A percentile compares a stretch with the other conserved stretches of the same genome.
Conservation (phyloP, 2,113 vertebrate genomes). For the Sciurus niger region DNA sequence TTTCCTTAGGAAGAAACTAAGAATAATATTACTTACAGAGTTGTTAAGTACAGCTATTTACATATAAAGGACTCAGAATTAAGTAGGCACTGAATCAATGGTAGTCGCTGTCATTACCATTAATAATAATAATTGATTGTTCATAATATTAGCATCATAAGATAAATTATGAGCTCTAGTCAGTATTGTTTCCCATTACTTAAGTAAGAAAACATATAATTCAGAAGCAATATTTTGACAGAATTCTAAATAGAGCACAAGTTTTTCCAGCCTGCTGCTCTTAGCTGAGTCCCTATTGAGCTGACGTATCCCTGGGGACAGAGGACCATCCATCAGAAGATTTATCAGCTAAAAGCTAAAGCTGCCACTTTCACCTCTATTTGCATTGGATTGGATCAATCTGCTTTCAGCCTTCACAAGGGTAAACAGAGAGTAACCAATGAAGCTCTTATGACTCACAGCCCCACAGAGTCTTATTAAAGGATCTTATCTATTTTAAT, state of each 20-base stretch:
- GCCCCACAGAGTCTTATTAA: constrained; percentile 62
- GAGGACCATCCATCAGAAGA: neutral
- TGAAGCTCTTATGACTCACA: neutral
- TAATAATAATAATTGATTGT: neutral
- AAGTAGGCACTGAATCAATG: neutral
- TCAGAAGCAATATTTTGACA: neutral
- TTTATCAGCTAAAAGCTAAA: neutral
- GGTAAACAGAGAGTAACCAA: neutral
- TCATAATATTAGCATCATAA: constrained; percentile 28
- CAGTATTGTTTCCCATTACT: neutral
- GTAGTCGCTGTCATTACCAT: neutral
- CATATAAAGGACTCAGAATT: neutral
- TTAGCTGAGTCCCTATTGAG: neutral
- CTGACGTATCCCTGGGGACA: neutral
- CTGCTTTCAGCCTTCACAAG: neutral
- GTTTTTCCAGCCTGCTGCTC: neutral
- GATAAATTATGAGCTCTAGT: constrained; percentile 29
- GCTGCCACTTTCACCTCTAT: neutral
- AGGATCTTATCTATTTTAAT: constrained; percentile 85
- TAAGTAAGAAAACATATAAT: constrained; percentile 4
- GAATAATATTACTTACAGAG: neutral
- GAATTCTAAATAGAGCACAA: neutral
- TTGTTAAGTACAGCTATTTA: neutral
- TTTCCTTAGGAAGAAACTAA: constrained; percentile 15
- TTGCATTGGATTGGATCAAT: constrained; percentile 10